phyloP scores from a whole-genome alignment of 2,113 vertebrate species.

The Sialia sialis region DNA sequence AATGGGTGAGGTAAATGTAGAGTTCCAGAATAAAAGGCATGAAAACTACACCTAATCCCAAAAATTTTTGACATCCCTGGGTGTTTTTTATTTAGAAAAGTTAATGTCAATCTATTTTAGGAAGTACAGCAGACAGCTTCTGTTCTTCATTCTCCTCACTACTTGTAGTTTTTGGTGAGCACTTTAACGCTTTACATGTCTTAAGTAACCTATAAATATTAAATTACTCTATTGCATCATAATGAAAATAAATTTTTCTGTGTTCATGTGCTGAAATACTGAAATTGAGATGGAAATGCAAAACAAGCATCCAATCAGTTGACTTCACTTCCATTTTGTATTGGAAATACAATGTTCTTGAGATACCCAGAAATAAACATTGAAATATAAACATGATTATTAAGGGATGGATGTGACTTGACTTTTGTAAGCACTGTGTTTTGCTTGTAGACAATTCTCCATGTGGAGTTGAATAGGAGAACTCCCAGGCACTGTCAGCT shows the following conservation, averaged over 20 bases:
- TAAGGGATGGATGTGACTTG: background rate
- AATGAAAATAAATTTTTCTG: background rate
- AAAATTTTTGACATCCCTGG: background rate
- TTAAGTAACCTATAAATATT: background rate
- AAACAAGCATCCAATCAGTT: background rate
- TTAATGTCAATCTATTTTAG: background rate
- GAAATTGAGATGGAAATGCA: background rate
- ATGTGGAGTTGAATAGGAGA: background rate
- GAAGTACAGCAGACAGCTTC: background rate
- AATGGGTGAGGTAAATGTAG: background rate
- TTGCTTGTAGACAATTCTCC: background rate
- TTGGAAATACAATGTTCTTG: background rate
- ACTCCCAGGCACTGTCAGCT: background rate
- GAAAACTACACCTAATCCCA: background rate
- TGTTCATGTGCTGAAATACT: background rate
- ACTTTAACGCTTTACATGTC: background rate
- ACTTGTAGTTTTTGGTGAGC: background rate
- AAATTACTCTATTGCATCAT: background rate
- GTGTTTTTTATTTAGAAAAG: background rate
- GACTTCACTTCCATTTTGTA: background rate
- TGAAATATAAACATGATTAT: background rate
- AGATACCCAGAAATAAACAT: background rate
- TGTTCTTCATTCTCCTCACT: background rate
- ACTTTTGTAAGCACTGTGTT: background rate
- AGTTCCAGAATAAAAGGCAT: background rate